Conservation (phyloP, 2,888 invertebrate genomes). For the Gandaritis pyraliata region DNA sequence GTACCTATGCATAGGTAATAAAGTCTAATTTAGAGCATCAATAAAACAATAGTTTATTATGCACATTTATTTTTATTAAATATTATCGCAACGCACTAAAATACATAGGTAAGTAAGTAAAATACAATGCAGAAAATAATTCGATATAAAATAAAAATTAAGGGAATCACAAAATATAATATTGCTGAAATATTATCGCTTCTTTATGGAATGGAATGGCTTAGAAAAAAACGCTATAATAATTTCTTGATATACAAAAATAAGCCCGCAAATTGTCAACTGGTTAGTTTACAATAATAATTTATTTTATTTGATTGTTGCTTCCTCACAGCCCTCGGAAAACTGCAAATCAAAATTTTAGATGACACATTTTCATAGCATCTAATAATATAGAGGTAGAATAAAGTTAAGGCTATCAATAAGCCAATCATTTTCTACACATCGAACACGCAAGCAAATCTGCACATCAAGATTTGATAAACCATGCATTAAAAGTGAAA, state of each 20-base stretch:
- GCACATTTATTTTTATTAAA: conserved; percentile 25
- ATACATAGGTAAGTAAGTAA: conserved; percentile 27
- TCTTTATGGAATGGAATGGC: conserved; percentile 70
- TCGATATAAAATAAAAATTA: conserved; percentile 40
- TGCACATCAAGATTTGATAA: conserved; percentile 20
- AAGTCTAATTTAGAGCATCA: neutral
- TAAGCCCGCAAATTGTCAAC: conserved; percentile 39
- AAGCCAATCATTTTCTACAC: conserved; percentile 12
- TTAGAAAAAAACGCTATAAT: conserved; percentile 56
- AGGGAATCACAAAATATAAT: conserved; percentile 47
- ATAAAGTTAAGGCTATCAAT: neutral
- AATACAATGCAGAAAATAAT: conserved; percentile 20
- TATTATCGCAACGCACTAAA: conserved; percentile 44
- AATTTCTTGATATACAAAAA: conserved; percentile 41
- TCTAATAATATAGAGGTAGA: neutral
- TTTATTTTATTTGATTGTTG: conserved; percentile 30
- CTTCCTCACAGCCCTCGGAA: conserved; percentile 62
- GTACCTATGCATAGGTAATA: no score
- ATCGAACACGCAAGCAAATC: conserved; percentile 18
- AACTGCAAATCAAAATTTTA: conserved; percentile 64
- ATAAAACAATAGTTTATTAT: neutral
- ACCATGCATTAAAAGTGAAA: conserved; percentile 8
- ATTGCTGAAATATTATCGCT: conserved; percentile 39
- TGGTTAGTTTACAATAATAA: conserved; percentile 34
- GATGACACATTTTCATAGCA: conserved; percentile 5